Percentiles rank a stretch among this genome's conserved stretches.
These are phyloP conservation scores for Pachypsylla venusta DNA, from an alignment of 1,140 invertebrate species.

Conservation along the genomic window DNA sequence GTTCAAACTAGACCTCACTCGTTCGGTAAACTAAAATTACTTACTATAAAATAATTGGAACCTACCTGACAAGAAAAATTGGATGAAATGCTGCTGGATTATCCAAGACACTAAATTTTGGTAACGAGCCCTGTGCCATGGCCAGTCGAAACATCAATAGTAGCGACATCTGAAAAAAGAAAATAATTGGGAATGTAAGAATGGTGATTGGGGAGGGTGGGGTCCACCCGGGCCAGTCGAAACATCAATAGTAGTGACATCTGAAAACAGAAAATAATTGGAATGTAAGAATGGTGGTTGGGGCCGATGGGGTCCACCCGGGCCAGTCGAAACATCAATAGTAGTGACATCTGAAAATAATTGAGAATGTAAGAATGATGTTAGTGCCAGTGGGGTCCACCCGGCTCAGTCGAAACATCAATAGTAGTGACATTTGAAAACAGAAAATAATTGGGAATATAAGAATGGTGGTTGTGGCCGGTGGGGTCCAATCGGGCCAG, in stretches of 20 bases:
- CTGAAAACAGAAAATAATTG: slow-evolving; percentile 33
- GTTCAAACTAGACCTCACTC: too few relatives aligned
- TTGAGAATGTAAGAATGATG: too few relatives aligned
- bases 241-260: slow-evolving; percentile 40
- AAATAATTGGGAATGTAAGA: not conserved
- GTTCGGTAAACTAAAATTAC: too few relatives aligned
- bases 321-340: slow-evolving; percentile 45
- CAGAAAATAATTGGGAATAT: too few relatives aligned
- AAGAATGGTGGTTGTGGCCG: too few relatives aligned
- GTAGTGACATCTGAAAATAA: slow-evolving; percentile 36
- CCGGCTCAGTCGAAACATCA: slow-evolving; percentile 47
- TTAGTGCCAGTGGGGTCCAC: slow-evolving; percentile 58
- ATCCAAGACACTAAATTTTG: slow-evolving; percentile 66
- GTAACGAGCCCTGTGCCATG: slow-evolving; percentile 56
- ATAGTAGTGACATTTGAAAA: slow-evolving; percentile 39
- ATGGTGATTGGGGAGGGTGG: slow-evolving; percentile 57
- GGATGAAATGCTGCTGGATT: slow-evolving; percentile 71
- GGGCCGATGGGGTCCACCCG: slow-evolving; percentile 52
- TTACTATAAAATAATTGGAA: not conserved
- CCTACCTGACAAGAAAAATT: slow-evolving; percentile 48
- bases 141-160: slow-evolving; percentile 46
- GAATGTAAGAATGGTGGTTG: slow-evolving; percentile 61
- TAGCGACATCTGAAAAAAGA: slow-evolving; percentile 36
- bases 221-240: slow-evolving; percentile 53
- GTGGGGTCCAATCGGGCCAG: slow-evolving; percentile 56